phyloP scores from a whole-genome alignment of 2,797 vertebrate genomes.

The Lindbergichthys nudifrons region DNA sequence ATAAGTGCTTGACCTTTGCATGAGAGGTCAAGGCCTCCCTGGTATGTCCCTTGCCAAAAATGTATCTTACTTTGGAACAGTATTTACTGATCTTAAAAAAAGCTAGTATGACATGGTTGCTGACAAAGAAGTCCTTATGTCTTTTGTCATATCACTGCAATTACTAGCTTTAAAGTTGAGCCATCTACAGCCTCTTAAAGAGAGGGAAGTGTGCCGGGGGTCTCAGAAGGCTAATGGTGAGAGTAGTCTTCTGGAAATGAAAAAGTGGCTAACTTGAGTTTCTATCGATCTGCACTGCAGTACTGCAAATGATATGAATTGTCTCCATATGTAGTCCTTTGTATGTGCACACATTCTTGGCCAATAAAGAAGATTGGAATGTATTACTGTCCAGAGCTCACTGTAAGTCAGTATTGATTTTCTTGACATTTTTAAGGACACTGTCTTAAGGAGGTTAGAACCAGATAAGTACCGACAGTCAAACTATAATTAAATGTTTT shows the following conservation, averaged over 20 bases:
- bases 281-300: background rate
- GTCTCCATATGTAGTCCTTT: background rate
- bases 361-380: background rate
- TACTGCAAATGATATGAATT: background rate
- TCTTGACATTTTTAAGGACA: slow-evolving; percentile 20
- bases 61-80: too few species aligned
- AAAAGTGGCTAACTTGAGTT: background rate
- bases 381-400: background rate
- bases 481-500: background rate
- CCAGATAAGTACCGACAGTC: slow-evolving; percentile 15
- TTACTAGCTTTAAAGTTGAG: too few species aligned
- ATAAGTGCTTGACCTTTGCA: too few species aligned
- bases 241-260: background rate
- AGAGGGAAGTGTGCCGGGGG: too few species aligned
- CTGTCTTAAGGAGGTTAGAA: background rate
- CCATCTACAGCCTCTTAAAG: too few species aligned
- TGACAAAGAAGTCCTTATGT: too few species aligned
- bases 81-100: too few species aligned
- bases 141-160: too few species aligned
- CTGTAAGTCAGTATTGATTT: slow-evolving; percentile 26
- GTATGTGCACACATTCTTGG: background rate
- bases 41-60: too few species aligned
- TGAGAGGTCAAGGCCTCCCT: too few species aligned
- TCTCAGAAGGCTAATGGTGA: background rate
- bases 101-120: too few species aligned